phyloP scores from a whole-genome alignment of 1,140 invertebrate genomes.

The Popillia japonica region DNA sequence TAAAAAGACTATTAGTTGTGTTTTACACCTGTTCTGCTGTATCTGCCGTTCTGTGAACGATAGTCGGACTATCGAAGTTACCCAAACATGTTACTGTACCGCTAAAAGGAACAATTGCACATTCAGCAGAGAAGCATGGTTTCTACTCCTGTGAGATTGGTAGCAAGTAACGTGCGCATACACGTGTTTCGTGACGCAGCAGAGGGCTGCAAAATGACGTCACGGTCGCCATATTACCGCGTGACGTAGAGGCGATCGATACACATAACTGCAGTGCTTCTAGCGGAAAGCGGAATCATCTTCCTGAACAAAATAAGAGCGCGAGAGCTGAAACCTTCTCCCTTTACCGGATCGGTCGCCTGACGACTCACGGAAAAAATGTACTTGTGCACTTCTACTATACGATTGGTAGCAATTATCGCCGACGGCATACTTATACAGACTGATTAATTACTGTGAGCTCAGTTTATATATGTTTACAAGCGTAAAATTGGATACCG shows the following conservation, averaged over 20 bases:
- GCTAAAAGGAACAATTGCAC: too few relatives aligned
- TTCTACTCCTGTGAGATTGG: not conserved
- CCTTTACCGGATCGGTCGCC: not conserved
- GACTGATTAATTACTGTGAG: not conserved
- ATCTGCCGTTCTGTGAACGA: too few relatives aligned
- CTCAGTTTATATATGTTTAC: not conserved
- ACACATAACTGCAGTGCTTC: slow-evolving; percentile 51
- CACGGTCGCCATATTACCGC: slow-evolving; percentile 60
- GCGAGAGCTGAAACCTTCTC: not conserved
- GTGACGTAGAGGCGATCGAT: slow-evolving; percentile 60
- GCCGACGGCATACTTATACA: not conserved
- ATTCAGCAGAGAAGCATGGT: not conserved
- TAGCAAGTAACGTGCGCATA: slow-evolving; percentile 31
- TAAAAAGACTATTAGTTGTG: too few relatives aligned
- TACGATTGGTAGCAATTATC: slow-evolving; percentile 6
- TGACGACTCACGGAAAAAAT: slow-evolving; percentile 1
- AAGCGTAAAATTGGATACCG: not conserved
- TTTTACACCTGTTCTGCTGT: too few relatives aligned
- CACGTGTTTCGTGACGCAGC: slow-evolving; percentile 50
- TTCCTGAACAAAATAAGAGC: slow-evolving; percentile 6
- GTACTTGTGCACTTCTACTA: not conserved
- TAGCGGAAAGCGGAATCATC: slow-evolving; percentile 30
- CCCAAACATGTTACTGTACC: too few relatives aligned
- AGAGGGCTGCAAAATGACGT: slow-evolving; percentile 59
- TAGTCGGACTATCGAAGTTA: too few relatives aligned